Conservation (phyloP, 2,888 invertebrate species). For the Oxytorus armatus region DNA sequence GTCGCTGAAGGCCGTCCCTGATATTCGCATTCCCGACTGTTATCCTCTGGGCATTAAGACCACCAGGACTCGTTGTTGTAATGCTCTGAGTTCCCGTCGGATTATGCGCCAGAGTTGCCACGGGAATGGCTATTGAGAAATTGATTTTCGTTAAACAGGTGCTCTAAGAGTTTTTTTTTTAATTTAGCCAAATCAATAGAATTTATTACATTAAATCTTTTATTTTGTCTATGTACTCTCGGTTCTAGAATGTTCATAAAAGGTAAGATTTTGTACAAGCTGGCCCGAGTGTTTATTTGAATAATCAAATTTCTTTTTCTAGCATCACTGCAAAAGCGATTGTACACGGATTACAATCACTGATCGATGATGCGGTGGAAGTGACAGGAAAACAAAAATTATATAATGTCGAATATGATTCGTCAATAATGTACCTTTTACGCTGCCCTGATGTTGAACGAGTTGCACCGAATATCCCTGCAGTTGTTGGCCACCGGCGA, state of each 20-base stretch:
- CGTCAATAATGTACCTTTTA: conserved; percentile 86
- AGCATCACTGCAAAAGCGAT: conserved; percentile 80
- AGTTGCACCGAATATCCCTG: conserved; percentile 86
- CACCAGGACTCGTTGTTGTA: conserved; percentile 75
- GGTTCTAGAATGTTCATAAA: conserved; percentile 73
- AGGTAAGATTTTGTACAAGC: conserved; percentile 77
- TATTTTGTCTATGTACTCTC: conserved; percentile 63
- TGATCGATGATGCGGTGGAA: conserved; percentile 71
- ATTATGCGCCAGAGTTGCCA: conserved; percentile 82
- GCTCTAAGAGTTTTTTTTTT: not conserved
- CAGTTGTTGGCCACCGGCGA: conserved; percentile 83
- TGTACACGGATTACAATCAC: conserved; percentile 67
- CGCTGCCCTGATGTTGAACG: conserved; percentile 86
- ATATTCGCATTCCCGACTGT: conserved; percentile 79
- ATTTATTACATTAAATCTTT: not conserved
- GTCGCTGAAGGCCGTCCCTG: conserved; percentile 79
- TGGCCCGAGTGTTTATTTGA: conserved; percentile 75
- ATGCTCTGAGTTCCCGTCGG: conserved; percentile 76
- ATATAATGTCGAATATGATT: not conserved
- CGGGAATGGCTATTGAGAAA: conserved; percentile 84
- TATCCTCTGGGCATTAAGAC: conserved; percentile 83
- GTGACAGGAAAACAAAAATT: conserved; percentile 13
- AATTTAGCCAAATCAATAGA: not conserved
- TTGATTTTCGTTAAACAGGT: not conserved
- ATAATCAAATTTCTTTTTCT: conserved; percentile 64